Evolutionary conservation across 2,888 invertebrate species (phyloP).

Genomic region (Drosophila subquinaria): DNA sequence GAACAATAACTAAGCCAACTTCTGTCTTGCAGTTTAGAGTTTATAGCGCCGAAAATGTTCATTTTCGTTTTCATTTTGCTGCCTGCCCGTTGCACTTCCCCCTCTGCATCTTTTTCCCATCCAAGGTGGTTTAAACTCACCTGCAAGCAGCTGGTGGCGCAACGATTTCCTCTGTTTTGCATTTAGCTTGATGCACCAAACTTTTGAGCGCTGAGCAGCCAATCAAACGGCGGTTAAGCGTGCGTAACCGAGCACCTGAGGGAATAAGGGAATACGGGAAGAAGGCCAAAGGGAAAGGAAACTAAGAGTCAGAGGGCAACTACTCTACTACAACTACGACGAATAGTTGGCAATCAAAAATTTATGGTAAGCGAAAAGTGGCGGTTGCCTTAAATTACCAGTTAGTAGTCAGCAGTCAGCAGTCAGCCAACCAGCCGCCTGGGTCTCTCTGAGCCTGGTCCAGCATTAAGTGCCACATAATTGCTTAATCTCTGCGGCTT

Average conservation of each 20-base stretch:
- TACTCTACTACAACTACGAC: constrained; percentile 8
- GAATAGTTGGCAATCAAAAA: constrained; percentile 65
- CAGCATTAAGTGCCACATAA: constrained; percentile 82
- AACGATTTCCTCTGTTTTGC: constrained; percentile 41
- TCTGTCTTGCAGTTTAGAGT: constrained; percentile 50
- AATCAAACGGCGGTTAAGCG: constrained; percentile 71
- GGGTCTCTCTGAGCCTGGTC: constrained; percentile 38
- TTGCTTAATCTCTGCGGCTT: constrained; percentile 83
- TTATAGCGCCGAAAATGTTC: constrained; percentile 58
- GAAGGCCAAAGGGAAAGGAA: neutral
- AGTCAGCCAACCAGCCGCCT: neutral
- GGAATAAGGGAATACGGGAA: neutral
- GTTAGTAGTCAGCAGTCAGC: constrained; percentile 5
- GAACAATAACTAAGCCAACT: constrained; percentile 54
- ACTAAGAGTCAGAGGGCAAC: constrained; percentile 3
- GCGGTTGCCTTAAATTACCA: constrained; percentile 49
- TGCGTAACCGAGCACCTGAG: constrained; percentile 53
- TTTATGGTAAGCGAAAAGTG: constrained; percentile 52
- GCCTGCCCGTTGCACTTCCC: neutral
- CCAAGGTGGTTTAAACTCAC: constrained; percentile 10
- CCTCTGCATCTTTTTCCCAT: constrained; percentile 15
- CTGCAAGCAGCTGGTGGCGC: constrained; percentile 29
- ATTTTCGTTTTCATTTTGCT: constrained; percentile 55
- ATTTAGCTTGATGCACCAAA: constrained; percentile 50
- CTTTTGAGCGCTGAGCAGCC: constrained; percentile 55